phyloP scores from a whole-genome alignment of 2,888 invertebrate genomes.

The Bursaphelenchus okinawaensis region DNA sequence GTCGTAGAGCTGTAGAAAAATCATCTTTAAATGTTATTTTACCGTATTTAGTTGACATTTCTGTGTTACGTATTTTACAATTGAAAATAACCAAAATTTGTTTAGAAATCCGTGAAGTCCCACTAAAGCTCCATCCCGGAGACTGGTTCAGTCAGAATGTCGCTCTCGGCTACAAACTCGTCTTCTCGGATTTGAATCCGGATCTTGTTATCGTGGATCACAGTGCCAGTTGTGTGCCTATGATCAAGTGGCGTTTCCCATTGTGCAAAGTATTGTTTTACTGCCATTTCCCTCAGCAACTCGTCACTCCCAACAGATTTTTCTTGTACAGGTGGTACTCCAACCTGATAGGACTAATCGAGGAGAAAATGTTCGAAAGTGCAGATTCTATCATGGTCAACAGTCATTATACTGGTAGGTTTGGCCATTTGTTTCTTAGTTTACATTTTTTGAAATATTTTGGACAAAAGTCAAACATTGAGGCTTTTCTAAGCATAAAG shows the following conservation, averaged over 20 bases:
- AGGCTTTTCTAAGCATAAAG: background rate
- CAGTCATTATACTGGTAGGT: conserved; percentile 61
- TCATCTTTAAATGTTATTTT: too few relatives aligned
- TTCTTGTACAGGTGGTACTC: conserved; percentile 57
- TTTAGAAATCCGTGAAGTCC: conserved; percentile 52
- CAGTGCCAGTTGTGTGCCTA: conserved; percentile 54
- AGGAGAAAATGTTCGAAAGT: conserved; percentile 60
- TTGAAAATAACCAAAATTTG: too few relatives aligned
- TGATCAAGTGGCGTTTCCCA: conserved; percentile 56
- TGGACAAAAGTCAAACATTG: background rate
- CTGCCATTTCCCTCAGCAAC: conserved; percentile 56
- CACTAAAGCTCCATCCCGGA: conserved; percentile 51
- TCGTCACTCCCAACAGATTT: conserved; percentile 54
- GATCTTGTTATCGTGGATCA: conserved; percentile 55
- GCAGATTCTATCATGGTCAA: conserved; percentile 62
- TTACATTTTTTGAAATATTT: too few relatives aligned
- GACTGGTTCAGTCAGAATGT: conserved; percentile 57
- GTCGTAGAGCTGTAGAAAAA: too few relatives aligned
- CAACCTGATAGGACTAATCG: conserved; percentile 48
- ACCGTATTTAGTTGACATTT: too few relatives aligned
- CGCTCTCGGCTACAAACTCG: conserved; percentile 50
- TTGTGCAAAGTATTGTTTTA: conserved; percentile 52
- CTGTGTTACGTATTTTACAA: too few relatives aligned
- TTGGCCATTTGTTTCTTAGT: background rate
- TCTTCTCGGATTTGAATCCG: conserved; percentile 44